phyloP scores from a whole-genome alignment of 2,888 invertebrate genomes.

The Erebia palarica region DNA sequence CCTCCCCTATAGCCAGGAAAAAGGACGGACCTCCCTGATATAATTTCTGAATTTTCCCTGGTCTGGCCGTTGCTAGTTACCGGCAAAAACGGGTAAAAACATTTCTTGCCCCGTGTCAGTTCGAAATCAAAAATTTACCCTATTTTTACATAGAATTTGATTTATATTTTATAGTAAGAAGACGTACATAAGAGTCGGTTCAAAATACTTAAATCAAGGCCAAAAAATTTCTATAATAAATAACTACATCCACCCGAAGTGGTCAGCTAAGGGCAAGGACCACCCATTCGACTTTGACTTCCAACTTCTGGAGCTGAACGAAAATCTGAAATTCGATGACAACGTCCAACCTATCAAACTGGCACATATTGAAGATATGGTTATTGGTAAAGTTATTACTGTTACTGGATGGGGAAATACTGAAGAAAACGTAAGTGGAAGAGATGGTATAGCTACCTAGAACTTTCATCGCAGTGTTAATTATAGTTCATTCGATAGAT shows the following conservation, averaged over 20 bases:
- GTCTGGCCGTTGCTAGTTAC: too few relatives aligned
- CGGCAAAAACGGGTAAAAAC: too few relatives aligned
- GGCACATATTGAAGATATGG: slow-evolving; percentile 71
- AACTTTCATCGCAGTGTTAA: too few relatives aligned
- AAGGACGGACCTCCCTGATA: too few relatives aligned
- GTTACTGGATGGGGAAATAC: slow-evolving; percentile 78
- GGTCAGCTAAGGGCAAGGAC: slow-evolving; percentile 59
- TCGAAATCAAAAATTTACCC: too few relatives aligned
- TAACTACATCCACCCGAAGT: slow-evolving; percentile 60
- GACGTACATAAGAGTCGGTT: slow-evolving; percentile 64
- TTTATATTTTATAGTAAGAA: slow-evolving; percentile 56
- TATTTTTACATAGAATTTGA: not conserved
- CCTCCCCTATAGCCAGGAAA: too few relatives aligned
- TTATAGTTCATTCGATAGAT: too few relatives aligned
- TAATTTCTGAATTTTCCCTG: too few relatives aligned
- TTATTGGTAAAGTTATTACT: slow-evolving; percentile 66
- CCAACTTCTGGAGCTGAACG: slow-evolving; percentile 62
- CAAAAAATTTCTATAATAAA: slow-evolving; percentile 51
- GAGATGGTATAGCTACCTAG: not conserved
- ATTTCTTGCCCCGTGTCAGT: too few relatives aligned
- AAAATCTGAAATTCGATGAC: slow-evolving; percentile 58
- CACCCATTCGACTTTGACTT: slow-evolving; percentile 75
- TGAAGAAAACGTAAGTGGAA: slow-evolving; percentile 66
- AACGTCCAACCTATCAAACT: slow-evolving; percentile 66
- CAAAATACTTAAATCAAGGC: slow-evolving; percentile 65